Evolutionary conservation across 1,140 invertebrate genomes (phyloP).

Genomic region (Brachystomella parvula): DNA sequence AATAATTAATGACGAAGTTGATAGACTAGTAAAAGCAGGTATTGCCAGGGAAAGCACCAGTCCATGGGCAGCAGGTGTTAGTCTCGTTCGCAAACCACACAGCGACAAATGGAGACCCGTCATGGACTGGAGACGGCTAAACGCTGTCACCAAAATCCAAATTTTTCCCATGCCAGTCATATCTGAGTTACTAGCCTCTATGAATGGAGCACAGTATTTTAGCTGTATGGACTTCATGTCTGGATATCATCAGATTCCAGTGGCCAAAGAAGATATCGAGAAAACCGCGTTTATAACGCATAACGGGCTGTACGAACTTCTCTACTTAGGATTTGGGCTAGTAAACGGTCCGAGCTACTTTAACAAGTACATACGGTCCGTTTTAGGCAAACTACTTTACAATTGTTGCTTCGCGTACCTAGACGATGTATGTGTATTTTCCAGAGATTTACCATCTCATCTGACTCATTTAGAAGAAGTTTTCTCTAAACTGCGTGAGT

Average conservation of each 20-base stretch:
- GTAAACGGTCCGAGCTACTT: constrained; percentile 44
- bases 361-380: constrained; percentile 42
- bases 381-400: constrained; percentile 38
- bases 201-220: constrained; percentile 6
- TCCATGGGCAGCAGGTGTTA: not conserved
- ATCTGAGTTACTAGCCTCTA: constrained; percentile 40
- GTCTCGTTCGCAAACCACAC: not conserved
- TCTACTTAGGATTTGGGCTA: constrained; percentile 46
- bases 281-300: constrained; percentile 41
- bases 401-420: constrained; percentile 32
- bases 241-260: constrained; percentile 5
- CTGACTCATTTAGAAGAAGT: constrained; percentile 39
- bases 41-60: not conserved
- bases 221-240: not conserved
- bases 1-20: not conserved
- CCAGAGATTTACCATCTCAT: constrained; percentile 40
- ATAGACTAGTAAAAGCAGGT: not conserved
- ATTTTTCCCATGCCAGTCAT: constrained; percentile 47
- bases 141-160: constrained; percentile 42
- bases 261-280: not conserved
- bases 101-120: constrained; percentile 40
- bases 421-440: constrained; percentile 40
- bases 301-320: constrained; percentile 41
- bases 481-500: constrained; percentile 38
- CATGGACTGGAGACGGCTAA: constrained; percentile 46